Conservation (phyloP, 2,888 invertebrate genomes). For the Cantharis rustica region DNA sequence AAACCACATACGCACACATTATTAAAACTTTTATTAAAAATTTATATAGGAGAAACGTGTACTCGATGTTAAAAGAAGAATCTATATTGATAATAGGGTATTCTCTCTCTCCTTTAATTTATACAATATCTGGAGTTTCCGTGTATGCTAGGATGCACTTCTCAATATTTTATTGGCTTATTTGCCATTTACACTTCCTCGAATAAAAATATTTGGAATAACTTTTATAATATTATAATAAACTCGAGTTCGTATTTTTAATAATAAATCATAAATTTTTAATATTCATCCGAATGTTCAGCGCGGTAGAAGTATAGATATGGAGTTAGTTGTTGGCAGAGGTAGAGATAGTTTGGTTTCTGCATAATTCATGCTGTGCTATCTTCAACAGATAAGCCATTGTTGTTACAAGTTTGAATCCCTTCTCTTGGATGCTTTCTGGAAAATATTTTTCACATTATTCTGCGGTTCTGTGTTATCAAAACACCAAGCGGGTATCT, state of each 20-base stretch:
- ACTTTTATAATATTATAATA: neutral
- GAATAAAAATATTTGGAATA: neutral
- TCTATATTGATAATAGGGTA: neutral
- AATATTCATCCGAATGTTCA: conserved; percentile 18
- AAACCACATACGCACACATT: neutral
- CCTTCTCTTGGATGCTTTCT: conserved; percentile 37
- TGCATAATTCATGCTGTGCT: conserved; percentile 51
- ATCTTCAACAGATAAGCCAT: conserved; percentile 49
- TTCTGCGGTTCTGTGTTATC: conserved; percentile 25
- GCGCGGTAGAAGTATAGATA: conserved; percentile 21
- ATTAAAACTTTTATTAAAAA: neutral
- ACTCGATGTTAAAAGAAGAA: neutral
- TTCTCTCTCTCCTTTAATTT: neutral
- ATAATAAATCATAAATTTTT: neutral
- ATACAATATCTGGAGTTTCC: neutral
- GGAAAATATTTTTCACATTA: conserved; percentile 27
- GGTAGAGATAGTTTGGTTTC: conserved; percentile 39
- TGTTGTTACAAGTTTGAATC: conserved; percentile 48
- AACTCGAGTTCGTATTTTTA: neutral
- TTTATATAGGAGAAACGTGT: neutral
- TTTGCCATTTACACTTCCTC: neutral
- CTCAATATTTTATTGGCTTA: neutral
- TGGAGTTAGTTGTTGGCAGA: conserved; percentile 29
- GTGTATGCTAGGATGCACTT: neutral
- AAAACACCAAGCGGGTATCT: conserved; percentile 21